Evolutionary conservation across 2,113 vertebrate genomes (phyloP), one percentile per base, ranked within the genome.

Genomic region (Callorhinus ursinus): DNA sequence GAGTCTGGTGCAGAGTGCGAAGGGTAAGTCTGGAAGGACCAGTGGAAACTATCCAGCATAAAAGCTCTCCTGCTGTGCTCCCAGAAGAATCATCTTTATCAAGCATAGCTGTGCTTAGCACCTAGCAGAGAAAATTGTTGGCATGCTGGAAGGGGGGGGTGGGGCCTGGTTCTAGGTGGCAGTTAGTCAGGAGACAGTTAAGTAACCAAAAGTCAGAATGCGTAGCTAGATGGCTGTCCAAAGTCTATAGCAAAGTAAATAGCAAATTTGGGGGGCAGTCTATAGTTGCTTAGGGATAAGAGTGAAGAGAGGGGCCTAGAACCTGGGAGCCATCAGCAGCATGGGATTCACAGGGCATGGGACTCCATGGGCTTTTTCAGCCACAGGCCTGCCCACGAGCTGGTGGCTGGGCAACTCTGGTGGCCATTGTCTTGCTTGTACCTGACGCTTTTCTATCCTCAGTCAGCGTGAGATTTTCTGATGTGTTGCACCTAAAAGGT

Each of bases 141-240:
- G 36, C 39, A 2, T 1, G 8, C 0, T 33, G 10, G 18, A 22
- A 42, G 12, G 4, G 49, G 22, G 15, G 3, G 4, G 21, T 53
- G 36, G 36, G 36, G 59, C 19, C 69, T 55, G 10, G 8, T 46
- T 77, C 22, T 53, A 42, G 16, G 11, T n/a, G 7, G 10, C 19
- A 28, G 19, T 49, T 3, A 67, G 36, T 69, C 22, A 33, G 71
- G 84, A 82, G 24, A 33, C 16, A 84, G 89, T 7, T 39, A 74
- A 82, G 59, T 69, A 46, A 74, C 15, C 39, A 6, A 12, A 36
- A 51, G 13, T 79, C 33, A 46, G 74, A 77, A 3, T 24, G 49
- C 46, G 33, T 46, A 39, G 51, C 26, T 57, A 18, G 15, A 39
- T 31, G 39, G 51, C 46, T 86, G 6, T 36, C 53, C 49, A 81